Evolutionary conservation across 2,113 vertebrate genomes (phyloP).

Genomic region (Xiphophorus maculatus): DNA sequence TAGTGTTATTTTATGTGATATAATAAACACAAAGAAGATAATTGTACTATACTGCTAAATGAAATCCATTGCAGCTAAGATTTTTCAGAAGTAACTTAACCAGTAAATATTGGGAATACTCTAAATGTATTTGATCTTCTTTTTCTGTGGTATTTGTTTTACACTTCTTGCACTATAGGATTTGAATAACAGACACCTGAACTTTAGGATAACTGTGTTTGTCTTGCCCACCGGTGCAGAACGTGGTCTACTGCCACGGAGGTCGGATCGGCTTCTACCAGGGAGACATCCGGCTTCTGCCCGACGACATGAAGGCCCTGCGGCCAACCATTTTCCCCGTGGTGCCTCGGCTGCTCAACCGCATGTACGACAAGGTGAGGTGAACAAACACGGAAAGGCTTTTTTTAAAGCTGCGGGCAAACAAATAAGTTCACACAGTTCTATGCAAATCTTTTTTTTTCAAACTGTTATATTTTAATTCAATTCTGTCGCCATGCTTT

Average conservation of each 20-base stretch:
- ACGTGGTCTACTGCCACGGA: slow-evolving; percentile 95
- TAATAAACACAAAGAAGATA: no score
- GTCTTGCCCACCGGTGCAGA: slow-evolving; percentile 74
- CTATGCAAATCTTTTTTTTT: background rate
- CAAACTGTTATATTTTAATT: background rate
- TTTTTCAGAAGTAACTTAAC: background rate
- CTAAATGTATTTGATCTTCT: no score
- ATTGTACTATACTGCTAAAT: no score
- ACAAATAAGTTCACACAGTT: background rate
- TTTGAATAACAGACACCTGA: background rate
- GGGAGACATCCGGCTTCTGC: slow-evolving; percentile 93
- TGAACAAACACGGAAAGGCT: background rate
- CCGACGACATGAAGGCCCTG: slow-evolving; percentile 95
- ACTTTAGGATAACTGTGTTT: background rate
- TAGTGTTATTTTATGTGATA: no score
- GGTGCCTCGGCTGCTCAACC: slow-evolving; percentile 94
- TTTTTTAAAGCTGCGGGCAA: background rate
- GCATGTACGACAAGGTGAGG: slow-evolving; percentile 97
- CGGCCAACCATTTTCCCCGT: slow-evolving; percentile 95
- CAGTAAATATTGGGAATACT: background rate
- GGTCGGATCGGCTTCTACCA: slow-evolving; percentile 97
- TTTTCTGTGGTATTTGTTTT: no score
- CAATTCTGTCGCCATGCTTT: background rate
- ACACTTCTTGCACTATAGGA: background rate
- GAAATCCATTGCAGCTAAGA: no score